Evolutionary conservation across 64 coral and sea anemone genomes (phyloP).

Genomic region (Trachythela sp.): DNA sequence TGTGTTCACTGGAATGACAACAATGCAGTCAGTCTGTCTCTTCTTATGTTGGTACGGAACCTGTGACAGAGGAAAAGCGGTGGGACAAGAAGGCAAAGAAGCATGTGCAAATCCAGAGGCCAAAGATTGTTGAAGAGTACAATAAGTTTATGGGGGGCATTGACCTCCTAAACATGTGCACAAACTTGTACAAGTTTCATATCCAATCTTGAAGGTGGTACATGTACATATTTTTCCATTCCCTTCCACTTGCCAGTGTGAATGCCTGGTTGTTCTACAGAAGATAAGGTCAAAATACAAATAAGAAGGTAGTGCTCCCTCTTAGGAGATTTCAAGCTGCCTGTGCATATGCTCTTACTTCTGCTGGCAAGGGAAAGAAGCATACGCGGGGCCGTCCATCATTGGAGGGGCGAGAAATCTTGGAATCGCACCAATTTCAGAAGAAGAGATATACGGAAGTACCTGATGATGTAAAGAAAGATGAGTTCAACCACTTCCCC

Average conservation of each 20-base stretch:
- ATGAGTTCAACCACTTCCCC: not conserved
- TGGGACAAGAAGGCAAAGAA: no score
- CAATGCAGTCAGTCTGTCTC: not conserved
- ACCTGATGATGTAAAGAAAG: no score
- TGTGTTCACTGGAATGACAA: no score
- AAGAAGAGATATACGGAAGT: no score
- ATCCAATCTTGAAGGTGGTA: not conserved
- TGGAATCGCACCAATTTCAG: no score
- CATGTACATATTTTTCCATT: no score
- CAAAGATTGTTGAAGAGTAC: conserved; percentile 1
- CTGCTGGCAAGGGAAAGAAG: no score
- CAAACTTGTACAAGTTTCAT: not conserved
- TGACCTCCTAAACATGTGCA: not conserved
- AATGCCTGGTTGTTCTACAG: not conserved
- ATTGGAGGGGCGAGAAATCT: no score
- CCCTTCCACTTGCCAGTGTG: not conserved
- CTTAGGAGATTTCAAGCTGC: no score
- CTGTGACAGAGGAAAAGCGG: not conserved
- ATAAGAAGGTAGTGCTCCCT: no score
- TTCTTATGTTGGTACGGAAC: not conserved
- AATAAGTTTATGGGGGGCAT: not conserved
- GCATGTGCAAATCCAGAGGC: not conserved
- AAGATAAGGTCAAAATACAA: not conserved
- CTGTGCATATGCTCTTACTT: no score
- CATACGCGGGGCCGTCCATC: no score